Evolutionary conservation across 2,113 vertebrate species (phyloP), one percentile per base, ranked within the genome.

Genomic region (Coryphaenoides rupestris): DNA sequence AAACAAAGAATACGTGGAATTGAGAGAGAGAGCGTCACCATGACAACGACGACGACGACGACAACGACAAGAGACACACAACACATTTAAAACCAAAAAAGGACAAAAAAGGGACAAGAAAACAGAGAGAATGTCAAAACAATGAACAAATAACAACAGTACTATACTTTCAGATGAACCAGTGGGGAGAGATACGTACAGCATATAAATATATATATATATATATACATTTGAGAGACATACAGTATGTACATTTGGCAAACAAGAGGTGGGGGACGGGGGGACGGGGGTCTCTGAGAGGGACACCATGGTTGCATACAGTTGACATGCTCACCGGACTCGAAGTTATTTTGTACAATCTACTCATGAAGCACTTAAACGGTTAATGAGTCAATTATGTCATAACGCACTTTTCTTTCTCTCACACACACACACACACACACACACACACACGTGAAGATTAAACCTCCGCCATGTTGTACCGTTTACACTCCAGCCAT

Each of bases 1-100:
- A 94, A 94, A 96, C 88, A 94, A 92, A 95, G 86, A 90, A 91
- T 68, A 86, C 63, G 76, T 83, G 73, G 74, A 89, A 80, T 86
- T 84, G 80, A 83, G 82, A 81, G 76, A n/a, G n/a, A 87, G 63
- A 81, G 66, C 75, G 76, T 77, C 59, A 62, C 45, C 33, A 54
- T 40, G 33, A 40, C 3, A 70, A 58, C 28, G n/a, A 60, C 16
- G 55, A 54, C 3, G 64, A 58, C 21, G 21, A 55, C 21, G 55
- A 72, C 65, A 63, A 64, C 86, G 80, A 75, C 86, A 81, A 75
- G 79, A 84, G 79, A 75, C 33, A 13, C 33, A 13, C 33, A 72
- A 77, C 53, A 78, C 77, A 87, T 78, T 73, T 87, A 84, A 91
- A 88, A 61, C 52, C 75, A 54, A 63, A 80, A 65, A 74, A n/a